phyloP scores from a whole-genome alignment of 2,113 vertebrate genomes.

The Suncus etruscus region DNA sequence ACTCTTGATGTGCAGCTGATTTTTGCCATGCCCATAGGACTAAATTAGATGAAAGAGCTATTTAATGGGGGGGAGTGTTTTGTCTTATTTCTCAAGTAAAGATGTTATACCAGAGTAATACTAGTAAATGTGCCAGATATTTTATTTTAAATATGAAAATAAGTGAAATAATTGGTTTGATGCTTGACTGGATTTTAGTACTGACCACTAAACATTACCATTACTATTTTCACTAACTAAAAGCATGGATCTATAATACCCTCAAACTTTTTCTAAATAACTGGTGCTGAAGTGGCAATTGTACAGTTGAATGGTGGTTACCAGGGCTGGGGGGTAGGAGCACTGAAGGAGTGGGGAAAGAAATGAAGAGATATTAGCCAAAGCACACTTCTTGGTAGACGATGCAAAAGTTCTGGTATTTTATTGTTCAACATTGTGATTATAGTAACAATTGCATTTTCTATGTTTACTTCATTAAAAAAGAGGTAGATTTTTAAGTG shows the following conservation, averaged over 20 bases:
- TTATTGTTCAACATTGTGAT: neutral
- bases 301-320: neutral
- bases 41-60: neutral
- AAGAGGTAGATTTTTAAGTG: neutral
- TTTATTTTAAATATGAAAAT: constrained; percentile 24
- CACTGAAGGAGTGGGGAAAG: neutral
- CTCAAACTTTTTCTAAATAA: neutral
- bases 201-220: neutral
- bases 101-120: neutral
- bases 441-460: neutral
- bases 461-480: too few species aligned
- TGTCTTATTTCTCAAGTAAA: neutral
- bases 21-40: neutral
- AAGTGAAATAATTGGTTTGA: neutral
- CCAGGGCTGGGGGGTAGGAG: neutral
- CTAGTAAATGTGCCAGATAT: neutral
- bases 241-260: neutral
- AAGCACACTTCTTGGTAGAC: neutral
- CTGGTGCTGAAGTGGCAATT: neutral
- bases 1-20: neutral
- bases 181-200: neutral
- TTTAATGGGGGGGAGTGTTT: neutral
- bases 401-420: neutral
- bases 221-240: neutral
- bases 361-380: neutral